Base-by-base conservation (phyloP, 2,797 vertebrate species). In the Phoeniculus purpureus region DNA sequence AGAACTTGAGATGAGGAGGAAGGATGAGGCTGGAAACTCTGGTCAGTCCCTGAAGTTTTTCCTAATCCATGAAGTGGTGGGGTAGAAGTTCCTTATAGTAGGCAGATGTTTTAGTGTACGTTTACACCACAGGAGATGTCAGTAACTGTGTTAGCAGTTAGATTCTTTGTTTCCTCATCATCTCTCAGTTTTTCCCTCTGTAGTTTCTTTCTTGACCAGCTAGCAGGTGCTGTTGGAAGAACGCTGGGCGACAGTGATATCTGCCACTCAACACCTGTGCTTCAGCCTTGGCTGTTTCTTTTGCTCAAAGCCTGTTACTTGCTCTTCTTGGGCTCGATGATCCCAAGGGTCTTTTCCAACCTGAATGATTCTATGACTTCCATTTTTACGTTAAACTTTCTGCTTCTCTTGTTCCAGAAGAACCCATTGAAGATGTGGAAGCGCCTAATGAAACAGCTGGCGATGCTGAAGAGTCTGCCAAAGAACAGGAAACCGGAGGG, bases 401-500 rank as follows among this genome's bases (percentile, higher is more conserved):
- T 83, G 72, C 64, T 85, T 87, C 48, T 86, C 70, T 43, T 77
- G 3, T 97, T 98, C 89, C 98, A 99, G 99, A 99, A 98, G 99
- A 99, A 97, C 97, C 98, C 93, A 96, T 95, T 94, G 99, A 99
- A 98, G 99, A 99, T 98, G 98, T 98, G 90, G 99, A 99, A 98
- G 99, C 98, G 96, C 98, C 98, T 96, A 98, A 92, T 95, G 99
- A 99, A 98, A 97, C 98, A 87, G 97, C 98, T 72, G 98, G 98
- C 85, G 99, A 99, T 94, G 98, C 98, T 95, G 99, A 99, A 97
- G 99, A 99, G 97, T 98, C 99, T 97, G 97, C 98, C 94, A 99
- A 99, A 98, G 99, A 99, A 94, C 98, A 98, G 96, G 99, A 99
- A 96, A 97, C 98, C 97, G 98, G 98, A 97, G 97, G 98, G 95